Evolutionary conservation across 2,797 vertebrate species (phyloP).

Genomic region (Alca torda): DNA sequence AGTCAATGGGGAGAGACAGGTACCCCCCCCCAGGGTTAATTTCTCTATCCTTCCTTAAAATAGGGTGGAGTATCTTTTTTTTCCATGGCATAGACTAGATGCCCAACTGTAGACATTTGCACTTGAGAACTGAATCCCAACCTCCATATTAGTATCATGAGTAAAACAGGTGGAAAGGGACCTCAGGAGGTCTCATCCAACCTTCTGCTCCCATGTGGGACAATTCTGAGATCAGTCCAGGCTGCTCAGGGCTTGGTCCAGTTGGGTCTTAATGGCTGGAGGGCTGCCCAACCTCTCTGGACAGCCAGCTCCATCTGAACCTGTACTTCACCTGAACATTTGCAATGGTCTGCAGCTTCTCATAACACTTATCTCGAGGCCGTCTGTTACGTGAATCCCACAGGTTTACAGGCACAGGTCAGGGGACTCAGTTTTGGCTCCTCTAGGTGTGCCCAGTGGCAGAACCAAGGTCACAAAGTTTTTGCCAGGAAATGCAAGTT

Average conservation of each 20-base stretch:
- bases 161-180: not conserved
- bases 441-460: not conserved
- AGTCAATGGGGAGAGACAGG: not conserved
- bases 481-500: not conserved
- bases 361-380: not conserved
- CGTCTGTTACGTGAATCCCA: not conserved
- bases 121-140: not conserved
- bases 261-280: not conserved
- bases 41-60: not conserved
- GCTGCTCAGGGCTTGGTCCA: not conserved
- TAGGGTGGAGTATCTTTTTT: not conserved
- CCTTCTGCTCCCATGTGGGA: not conserved
- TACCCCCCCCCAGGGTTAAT: not conserved
- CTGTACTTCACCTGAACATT: not conserved
- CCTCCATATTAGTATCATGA: not conserved
- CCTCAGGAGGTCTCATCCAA: not conserved
- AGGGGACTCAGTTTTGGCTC: not conserved
- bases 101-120: not conserved
- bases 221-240: not conserved
- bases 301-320: not conserved
- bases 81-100: not conserved
- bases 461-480: not conserved
- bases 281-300: not conserved
- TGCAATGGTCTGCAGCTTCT: not conserved
- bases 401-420: not conserved